phyloP scores from a whole-genome alignment of 2,113 vertebrate species.

The Calidris pugnax region DNA sequence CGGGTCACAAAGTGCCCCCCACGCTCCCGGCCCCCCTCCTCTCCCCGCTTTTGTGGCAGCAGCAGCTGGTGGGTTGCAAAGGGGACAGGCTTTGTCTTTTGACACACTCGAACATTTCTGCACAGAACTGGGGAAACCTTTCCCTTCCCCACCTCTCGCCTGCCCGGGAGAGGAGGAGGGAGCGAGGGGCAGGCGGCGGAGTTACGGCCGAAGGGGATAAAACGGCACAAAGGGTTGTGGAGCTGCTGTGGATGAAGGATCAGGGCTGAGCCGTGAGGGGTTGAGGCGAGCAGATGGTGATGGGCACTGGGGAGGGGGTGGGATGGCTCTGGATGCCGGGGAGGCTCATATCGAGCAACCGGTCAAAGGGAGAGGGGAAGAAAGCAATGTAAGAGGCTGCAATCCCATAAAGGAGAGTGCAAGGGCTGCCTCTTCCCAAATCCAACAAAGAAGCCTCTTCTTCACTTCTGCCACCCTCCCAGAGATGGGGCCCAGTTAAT shows the following conservation, averaged over 20 bases:
- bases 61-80: conserved; percentile 74
- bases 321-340: not conserved
- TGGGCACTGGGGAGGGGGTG: not conserved
- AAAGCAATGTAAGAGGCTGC: not conserved
- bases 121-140: conserved; percentile 44
- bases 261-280: not conserved
- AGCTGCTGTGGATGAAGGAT: not conserved
- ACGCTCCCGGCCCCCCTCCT: conserved; percentile 32
- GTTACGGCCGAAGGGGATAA: not conserved
- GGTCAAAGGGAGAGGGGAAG: not conserved
- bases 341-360: conserved; percentile 6
- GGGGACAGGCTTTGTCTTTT: conserved; percentile 63
- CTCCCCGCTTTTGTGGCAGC: conserved; percentile 58
- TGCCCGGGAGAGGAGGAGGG: conserved; percentile 8
- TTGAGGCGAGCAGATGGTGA: conserved; percentile 38
- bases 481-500: not conserved
- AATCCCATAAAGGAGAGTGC: not conserved
- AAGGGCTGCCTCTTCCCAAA: not conserved
- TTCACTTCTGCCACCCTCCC: not conserved
- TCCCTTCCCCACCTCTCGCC: conserved; percentile 35
- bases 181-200: not conserved
- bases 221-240: conserved; percentile 21
- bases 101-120: conserved; percentile 73
- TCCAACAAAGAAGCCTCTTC: not conserved
- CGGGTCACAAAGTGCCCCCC: conserved; percentile 73